Evolutionary conservation across 2,113 vertebrate genomes (phyloP), one percentile per base, ranked within the genome.

Genomic region (Oryzias curvinotus): DNA sequence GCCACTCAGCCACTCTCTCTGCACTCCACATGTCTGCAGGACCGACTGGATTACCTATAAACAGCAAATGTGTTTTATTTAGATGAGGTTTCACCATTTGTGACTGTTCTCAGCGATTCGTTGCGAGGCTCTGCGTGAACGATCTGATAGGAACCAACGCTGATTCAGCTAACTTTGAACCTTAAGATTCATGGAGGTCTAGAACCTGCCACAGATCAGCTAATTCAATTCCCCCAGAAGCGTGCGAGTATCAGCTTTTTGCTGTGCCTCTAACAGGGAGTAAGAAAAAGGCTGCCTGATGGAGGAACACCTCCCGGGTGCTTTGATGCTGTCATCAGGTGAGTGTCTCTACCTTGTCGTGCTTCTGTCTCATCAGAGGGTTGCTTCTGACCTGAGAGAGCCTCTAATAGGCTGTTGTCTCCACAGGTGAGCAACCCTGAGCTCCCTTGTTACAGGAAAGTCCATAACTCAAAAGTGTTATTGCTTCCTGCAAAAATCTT

Each of bases 381-480:
- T 54, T 52, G 66, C 64, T 71, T 62, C 59, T 73, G 81, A 79
- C 71, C 76, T 23, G 52, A 73, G 56, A 67, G 61, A 12, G 56
- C 55, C 12, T 47, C 68, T 67, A 78, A 80, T 65, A 19, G 71
- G 57, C 48, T 63, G 21, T 26, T 77, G 78, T 83, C 80, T 77
- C 82, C 60, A 65, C 80, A 73, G 80, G 82, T 77, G 74, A 63
- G 57, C 50, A 5, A 30, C 52, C 56, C 75, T 64, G 68, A 61
- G 54, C 62, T 71, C 62, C 55, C 71, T 67, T 16, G 26, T 80
- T 82, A 79, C 52, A 66, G 59, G 47, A 81, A 70, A 78, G 68
- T 64, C 80, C 30, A 71, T 83, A 84, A 76, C 73, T 88, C 80
- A 81, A 17, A 0, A 36, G 52, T 58, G 61, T 82, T 80, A 80